Evolutionary conservation across 2,888 invertebrate species (phyloP), one percentile per base, ranked within the genome.

Genomic region (Tiphia femorata): DNA sequence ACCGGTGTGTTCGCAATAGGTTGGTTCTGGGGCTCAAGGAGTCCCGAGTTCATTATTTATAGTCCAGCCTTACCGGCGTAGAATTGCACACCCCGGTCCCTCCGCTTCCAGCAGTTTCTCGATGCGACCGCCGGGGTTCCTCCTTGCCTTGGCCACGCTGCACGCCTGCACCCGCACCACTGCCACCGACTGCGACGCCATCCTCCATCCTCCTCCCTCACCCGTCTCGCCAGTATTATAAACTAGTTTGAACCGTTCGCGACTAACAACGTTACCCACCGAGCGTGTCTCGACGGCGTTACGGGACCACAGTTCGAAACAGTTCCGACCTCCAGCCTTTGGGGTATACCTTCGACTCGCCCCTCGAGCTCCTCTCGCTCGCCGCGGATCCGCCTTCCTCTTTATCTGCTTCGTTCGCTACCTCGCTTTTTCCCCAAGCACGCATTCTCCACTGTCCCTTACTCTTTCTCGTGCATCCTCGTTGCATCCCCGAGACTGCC

Each of bases 21-120:
- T 49, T 48, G 35, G 54, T 47, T 43, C 35, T 40, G 49, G 55
- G 12, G 51, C 62, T 60, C 64, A 29, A 49, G 62, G 62, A 67
- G 65, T 44, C 50, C 41, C 35, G 56, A 66, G 60, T 73, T 77
- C 74, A 78, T 79, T 78, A 79, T 77, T 79, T 77, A 78, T 76
- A 58, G 69, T 70, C 65, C 46, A 59, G 55, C 62, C 67, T 70
- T 64, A 66, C 68, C 51, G 57, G 64, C 67, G 61, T 53, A 48
- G 66, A 69, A 67, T 67, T 61, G 63, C 57, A 63, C 62, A 52
- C 50, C 61, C 25, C 23, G 1, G 14, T 23, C 23, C 0, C 10
- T 14, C 4, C 30, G 10, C 10, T 8, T 12, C 35, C 35, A 35
- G 16, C 7, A 6, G 17, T 7, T 20, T 40, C 42, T 14, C 8